Base-by-base conservation (phyloP, 2,113 vertebrate genomes). In the Ginglymostoma cirratum region DNA sequence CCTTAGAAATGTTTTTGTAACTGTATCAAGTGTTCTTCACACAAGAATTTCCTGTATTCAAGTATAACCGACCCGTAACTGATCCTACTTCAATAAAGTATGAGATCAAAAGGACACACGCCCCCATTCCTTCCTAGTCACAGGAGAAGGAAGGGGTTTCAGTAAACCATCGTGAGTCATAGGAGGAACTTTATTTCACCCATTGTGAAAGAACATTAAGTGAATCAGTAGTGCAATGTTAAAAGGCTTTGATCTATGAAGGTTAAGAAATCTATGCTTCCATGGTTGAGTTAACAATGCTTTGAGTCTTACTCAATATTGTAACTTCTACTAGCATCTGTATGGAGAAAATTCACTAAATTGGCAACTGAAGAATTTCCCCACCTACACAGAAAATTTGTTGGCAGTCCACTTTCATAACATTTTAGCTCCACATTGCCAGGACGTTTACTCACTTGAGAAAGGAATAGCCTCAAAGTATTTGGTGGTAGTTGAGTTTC, bases 191-290 rank as follows among this genome's bases (percentile, higher is more conserved):
- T 92, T 92, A 34, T 61, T 67, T 95, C 67, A 34, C 14, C 94
- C 94, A 72, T 95, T 95, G 69, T 95, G 45, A 95, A 95, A 72
- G 69, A 76, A 72, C 94, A 95, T 95, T 95, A 95, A 95, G 94
- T 72, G 67, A 95, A 10, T 76, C 67, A 72, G 45, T 95, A 76
- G 72, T 15, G 24, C 94, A 95, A 67, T 52, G 27, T 52, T 48
- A 72, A 61, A 95, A 95, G 67, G 34, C 94, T 95, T 95, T 95
- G 94, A 95, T 95, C 94, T 76, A 45, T 95, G 67, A 95, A 95
- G 94, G 94, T 70, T 76, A 95, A 72, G 94, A 95, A 95, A 95
- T 95, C 94, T 72, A 72, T 72, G 69, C 70, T 95, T 17, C 69
- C 27, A 70, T 14, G 69, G 42, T 66, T 72, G 21, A 95, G 67